Evolutionary conservation across 2,797 vertebrate genomes (phyloP).

Genomic region (Megalops cyprinoides): DNA sequence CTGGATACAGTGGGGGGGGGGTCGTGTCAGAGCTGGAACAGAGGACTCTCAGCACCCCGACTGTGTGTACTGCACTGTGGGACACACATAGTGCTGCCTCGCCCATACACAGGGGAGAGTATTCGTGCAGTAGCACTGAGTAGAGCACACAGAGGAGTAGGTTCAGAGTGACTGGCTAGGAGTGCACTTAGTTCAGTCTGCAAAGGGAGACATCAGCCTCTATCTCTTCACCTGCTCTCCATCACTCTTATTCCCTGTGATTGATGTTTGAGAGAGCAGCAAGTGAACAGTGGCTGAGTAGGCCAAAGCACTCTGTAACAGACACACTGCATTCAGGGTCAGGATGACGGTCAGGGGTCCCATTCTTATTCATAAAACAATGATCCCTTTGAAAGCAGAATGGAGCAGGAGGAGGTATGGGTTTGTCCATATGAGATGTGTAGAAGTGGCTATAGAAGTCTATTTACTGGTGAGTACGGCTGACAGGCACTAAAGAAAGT

Average conservation of each 20-base stretch:
- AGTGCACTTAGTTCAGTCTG: too few relatives aligned
- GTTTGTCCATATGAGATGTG: too few relatives aligned
- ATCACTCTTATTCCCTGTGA: not conserved
- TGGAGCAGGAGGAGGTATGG: not conserved
- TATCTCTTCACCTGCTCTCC: too few relatives aligned
- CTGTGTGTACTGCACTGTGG: not conserved
- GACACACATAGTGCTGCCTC: not conserved
- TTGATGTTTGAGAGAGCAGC: not conserved
- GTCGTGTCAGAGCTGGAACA: not conserved
- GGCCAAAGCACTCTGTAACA: not conserved
- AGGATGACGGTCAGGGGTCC: not conserved
- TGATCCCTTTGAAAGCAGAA: not conserved
- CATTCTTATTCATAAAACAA: too few relatives aligned
- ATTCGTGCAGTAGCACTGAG: too few relatives aligned
- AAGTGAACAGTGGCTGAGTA: not conserved
- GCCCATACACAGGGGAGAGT: not conserved
- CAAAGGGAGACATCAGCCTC: too few relatives aligned
- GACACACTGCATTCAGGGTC: not conserved
- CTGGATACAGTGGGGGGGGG: not conserved
- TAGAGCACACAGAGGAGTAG: too few relatives aligned
- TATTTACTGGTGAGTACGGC: too few relatives aligned
- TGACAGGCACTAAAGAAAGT: not conserved
- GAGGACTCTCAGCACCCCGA: not conserved
- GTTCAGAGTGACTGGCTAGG: too few relatives aligned
- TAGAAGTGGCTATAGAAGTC: too few relatives aligned